Base-by-base conservation (phyloP, 2,888 invertebrate genomes). In the Lepidocyrtoides sp. region DNA sequence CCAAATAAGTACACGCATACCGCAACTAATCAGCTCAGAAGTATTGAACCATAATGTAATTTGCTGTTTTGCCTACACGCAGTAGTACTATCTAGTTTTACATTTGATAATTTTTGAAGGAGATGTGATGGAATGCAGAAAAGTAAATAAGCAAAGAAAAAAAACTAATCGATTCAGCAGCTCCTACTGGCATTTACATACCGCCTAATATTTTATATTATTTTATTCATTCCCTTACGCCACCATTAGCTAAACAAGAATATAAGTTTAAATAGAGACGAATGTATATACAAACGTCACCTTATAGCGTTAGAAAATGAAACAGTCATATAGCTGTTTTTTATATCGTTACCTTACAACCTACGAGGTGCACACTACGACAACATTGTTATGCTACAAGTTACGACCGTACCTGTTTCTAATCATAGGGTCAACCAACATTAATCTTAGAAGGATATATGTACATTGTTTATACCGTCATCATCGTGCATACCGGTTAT, bases 401-500 rank as follows among this genome's bases (percentile, higher is more conserved):
- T 84, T 84, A 84, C 36, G 69, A 51, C 51, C 51, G 66, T 84
- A 84, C 84, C 84, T 84, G 84, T 84, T 84, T 84, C 84, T 84
- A 84, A 84, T 84, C 83, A 84, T 84, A 84, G 84, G 83, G 84
- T 84, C 84, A 51, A 77, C 29, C 48, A 77, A 84, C 84, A 84
- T 84, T 84, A 84, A 84, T 84, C 84, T 84, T 41, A 29, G 20
- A 69, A 66, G 69, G 54, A 84, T 26, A 8, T 20, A 20, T 69
- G 48, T 63, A n/a, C 54, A 69, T 85, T 72, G 72, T 85, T 85
- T 85, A 51, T 85, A 57, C 51, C 83, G 60, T 69, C 77, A 48
- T 77, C 77, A 77, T 48, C 51, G n/a, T 23, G 83, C 77, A 77
- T 57, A 75, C 85, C 85, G 85, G 85, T 85, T 85, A 75, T 84